These are phyloP conservation scores for Netelia fuscicornis DNA, from an alignment of 2,888 invertebrate species.

Conservation along the genomic window DNA sequence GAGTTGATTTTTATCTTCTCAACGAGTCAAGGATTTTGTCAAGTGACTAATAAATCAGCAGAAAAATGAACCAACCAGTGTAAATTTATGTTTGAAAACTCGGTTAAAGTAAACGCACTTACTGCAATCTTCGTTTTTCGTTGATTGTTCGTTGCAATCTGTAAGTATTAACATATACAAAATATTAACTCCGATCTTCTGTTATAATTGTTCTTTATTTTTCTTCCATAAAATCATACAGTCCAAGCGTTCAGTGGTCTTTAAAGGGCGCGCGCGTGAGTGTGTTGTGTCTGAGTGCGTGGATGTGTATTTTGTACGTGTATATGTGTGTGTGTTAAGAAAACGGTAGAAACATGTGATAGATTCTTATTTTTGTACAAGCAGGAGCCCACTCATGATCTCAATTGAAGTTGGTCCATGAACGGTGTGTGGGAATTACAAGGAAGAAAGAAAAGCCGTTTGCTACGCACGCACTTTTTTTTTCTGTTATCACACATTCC, in stretches of 20 bases:
- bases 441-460: constrained; percentile 5
- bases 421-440: constrained; percentile 14
- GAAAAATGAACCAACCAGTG: background rate
- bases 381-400: constrained; percentile 49
- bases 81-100: background rate
- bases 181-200: background rate
- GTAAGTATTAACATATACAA: background rate
- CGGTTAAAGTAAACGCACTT: background rate
- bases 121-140: constrained; percentile 7
- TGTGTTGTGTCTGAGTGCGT: no score
- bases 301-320: background rate
- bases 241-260: constrained; percentile 78
- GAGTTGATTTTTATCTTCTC: no score
- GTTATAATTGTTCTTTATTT: constrained; percentile 77
- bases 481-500: constrained; percentile 52
- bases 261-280: constrained; percentile 55
- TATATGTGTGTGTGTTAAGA: constrained; percentile 44
- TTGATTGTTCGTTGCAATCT: constrained; percentile 11
- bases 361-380: constrained; percentile 55
- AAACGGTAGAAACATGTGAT: constrained; percentile 61
- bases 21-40: no score
- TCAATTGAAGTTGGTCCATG: constrained; percentile 39
- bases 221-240: constrained; percentile 80
- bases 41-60: no score
- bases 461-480: constrained; percentile 25